A percentile compares a stretch with the other conserved stretches of the same genome.
phyloP scores from a whole-genome alignment of 2,113 vertebrate genomes.

The Siphamia tubifer region DNA sequence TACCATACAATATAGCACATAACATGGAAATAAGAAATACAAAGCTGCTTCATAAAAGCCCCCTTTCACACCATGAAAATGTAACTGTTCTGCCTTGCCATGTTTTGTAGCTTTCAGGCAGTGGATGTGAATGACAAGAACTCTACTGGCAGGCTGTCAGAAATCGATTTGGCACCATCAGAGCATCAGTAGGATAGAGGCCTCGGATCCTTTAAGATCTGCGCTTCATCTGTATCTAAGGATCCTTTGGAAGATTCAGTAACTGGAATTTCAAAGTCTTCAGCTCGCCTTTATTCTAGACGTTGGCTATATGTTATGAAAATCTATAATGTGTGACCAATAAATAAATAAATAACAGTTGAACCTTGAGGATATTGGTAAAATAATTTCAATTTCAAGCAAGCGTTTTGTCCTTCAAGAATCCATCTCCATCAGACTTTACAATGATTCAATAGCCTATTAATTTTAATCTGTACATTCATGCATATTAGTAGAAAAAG shows the following conservation, averaged over 20 bases:
- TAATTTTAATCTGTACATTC: neutral
- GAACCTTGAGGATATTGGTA: neutral
- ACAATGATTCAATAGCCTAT: neutral
- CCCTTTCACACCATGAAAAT: slow-evolving; percentile 17
- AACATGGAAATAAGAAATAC: slow-evolving; percentile 5
- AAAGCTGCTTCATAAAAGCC: slow-evolving; percentile 23
- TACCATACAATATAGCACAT: neutral
- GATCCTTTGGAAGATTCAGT: slow-evolving; percentile 3
- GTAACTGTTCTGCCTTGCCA: slow-evolving; percentile 28
- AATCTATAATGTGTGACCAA: neutral
- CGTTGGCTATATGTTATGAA: neutral
- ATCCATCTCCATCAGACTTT: neutral
- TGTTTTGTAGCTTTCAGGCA: slow-evolving; percentile 33
- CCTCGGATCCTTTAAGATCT: slow-evolving; percentile 30
- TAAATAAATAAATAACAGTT: neutral
- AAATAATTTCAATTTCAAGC: neutral
- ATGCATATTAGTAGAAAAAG: neutral
- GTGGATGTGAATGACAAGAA: slow-evolving; percentile 53
- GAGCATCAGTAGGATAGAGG: slow-evolving; percentile 53
- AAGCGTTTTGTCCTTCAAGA: neutral
- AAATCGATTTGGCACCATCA: slow-evolving; percentile 66
- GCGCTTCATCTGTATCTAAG: neutral
- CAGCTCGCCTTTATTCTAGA: neutral
- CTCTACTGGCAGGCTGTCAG: slow-evolving; percentile 54
- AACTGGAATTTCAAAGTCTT: neutral